Evolutionary conservation across 2,797 vertebrate species (phyloP), one percentile per base, ranked within the genome.

Genomic region (Mastacembelus armatus): DNA sequence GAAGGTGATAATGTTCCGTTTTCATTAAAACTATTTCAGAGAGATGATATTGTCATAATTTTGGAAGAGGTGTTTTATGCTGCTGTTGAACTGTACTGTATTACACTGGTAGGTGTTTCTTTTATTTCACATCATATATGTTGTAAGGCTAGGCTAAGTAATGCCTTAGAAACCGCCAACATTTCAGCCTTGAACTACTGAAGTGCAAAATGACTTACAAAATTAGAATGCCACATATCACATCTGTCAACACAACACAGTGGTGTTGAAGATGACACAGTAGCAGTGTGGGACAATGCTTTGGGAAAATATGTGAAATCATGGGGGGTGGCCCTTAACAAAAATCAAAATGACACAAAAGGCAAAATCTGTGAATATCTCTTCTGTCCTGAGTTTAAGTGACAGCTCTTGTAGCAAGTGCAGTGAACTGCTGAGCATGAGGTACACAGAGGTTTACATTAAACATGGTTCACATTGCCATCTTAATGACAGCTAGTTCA

Each of bases 401-500:
- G 8, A 16, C 2, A 26, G 3, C 38, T 44, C 38, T 47, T 35
- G 3, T 6, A 47, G 29, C 4, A 3, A 35, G 26, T 10, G 43
- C 24, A 47, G 40, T 14, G 47, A 45, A 50, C 40, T 63, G 22
- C 50, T 66, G 61, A 21, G 44, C 32, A 27, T 45, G 29, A 33
- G 75, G 67, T 56, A 64, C 65, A 60, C 70, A 42, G 21, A 44
- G 5, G 7, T 42, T 54, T 22, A 27, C 47, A 57, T 32, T 24
- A 22, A 24, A 61, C 22, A n/a, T 39, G n/a, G n/a, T n/a, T n/a
- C n/a, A n/a, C n/a, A n/a, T 18, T n/a, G 27, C 33, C 12, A 24
- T 57, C 67, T 51, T 33, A 63, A 74, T 33, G 69, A 54, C 66
- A 49, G 24, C 50, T 15, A 21, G 48, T 40, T 21, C 49, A 30